Base-by-base conservation (phyloP, 2,797 vertebrate species). In the Sebastes wilsoni region DNA sequence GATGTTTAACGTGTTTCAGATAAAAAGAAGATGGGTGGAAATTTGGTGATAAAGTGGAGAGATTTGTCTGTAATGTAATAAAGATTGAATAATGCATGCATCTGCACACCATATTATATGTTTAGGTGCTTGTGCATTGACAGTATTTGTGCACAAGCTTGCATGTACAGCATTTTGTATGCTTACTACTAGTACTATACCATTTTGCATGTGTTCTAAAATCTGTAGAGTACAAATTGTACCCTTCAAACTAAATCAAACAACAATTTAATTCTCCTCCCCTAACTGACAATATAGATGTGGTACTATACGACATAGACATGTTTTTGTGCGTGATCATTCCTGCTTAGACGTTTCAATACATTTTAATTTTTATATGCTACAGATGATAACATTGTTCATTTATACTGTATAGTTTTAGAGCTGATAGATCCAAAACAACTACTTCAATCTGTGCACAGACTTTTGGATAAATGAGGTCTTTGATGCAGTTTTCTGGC, bases 231-330 rank as follows among this genome's bases (percentile, higher is more conserved):
- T 62, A 87, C 80, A 86, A 86, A 81, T 72, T 88, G 73, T 84
- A 79, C 68, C 77, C 79, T 87, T 86, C 59, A 87, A 76, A 83
- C 25, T 54, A 74, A 87, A 86, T 13, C 74, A 87, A 89, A 85
- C 80, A 68, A 78, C 36, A 52, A 68, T 71, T 79, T 65, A 74
- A 77, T 79, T 75, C 38, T 78, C 8, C 8, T 75, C 1, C 46
- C 7, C 36, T 54, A 59, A 64, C 60, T 27, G 55, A 81, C 46
- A 87, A 75, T 80, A 77, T 65, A 42, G 55, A 84, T 79, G 83
- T 58, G 60, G 23, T 56, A 65, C 83, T 77, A 42, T 42, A 42
- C 52, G 36, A 71, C 72, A 77, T 77, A 72, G 6, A 70, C 46
- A 18, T 46, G 38, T 42, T 36, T 71, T 66, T 61, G 13, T 22